Evolutionary conservation across 2,113 vertebrate species (phyloP).

Genomic region (Arvicanthis niloticus): DNA sequence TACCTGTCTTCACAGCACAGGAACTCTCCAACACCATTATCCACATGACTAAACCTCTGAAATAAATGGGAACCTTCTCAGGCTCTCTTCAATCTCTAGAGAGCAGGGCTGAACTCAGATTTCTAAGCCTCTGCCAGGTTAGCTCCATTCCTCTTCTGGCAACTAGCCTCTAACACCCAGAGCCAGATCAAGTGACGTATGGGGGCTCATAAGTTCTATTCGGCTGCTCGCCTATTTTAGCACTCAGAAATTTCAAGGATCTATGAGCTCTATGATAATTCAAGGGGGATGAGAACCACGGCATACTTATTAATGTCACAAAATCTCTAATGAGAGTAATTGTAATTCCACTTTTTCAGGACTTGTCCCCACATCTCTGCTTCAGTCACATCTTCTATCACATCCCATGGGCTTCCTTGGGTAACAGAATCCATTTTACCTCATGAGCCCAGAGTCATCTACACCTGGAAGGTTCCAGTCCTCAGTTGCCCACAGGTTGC

Average conservation of each 20-base stretch:
- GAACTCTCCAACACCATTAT: not conserved
- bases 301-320: not conserved
- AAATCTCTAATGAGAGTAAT: not conserved
- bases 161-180: not conserved
- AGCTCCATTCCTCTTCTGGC: not conserved
- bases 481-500: not conserved
- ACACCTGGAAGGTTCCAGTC: not conserved
- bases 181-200: not conserved
- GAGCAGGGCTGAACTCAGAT: accelerated
- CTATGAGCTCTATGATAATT: not conserved
- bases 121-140: not conserved
- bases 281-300: not conserved
- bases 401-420: not conserved
- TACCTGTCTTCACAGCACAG: not conserved
- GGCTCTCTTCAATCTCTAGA: not conserved
- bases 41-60: not conserved
- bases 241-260: not conserved
- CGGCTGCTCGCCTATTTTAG: not conserved
- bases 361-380: accelerated
- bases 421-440: not conserved
- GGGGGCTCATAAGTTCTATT: not conserved
- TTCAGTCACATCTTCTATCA: conserved; percentile 3
- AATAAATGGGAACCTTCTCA: not conserved
- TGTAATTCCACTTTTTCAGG: not conserved
- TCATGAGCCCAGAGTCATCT: not conserved